Base-by-base conservation (phyloP, 2,888 invertebrate species). In the Sarcophaga subvicina region DNA sequence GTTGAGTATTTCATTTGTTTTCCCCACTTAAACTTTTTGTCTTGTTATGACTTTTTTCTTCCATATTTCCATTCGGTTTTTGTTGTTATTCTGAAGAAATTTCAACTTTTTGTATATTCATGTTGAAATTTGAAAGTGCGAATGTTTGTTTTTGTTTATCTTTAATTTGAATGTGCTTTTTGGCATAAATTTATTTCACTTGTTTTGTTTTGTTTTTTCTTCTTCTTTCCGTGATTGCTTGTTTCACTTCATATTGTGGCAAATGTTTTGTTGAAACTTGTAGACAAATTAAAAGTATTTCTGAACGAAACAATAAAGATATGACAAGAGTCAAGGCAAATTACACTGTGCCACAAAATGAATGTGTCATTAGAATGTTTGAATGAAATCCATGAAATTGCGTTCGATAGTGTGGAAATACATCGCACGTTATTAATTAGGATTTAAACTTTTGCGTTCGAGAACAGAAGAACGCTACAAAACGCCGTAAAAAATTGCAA, bases 41-140 rank as follows among this genome's bases (percentile, higher is more conserved):
- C 17, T 71, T 54, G 54, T 54, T 54, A 54, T 37, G 8, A 37
- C 37, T 8, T 8, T 37, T 37, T 37, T 37, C 6, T 0, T 27
- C 6, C 6, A 1, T 37, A 10, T 37, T 37, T 17, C 54, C 54
- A 17, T 54, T 54, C 54, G 12, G 54, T 14, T 54, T 54, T 54
- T 17, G 17, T 17, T 54, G 54, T 14, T 14, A 54, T 54, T 54
- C 10, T 37, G 8, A 8, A 8, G 37, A 37, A 37, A 17, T 12
- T 54, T 54, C 17, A 54, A 60, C 60, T 60, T 72, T 49, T 54
- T 54, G 54, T 54, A 54, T 54, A 54, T 54, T 54, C 54, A 54
- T 54, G 54, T 54, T 54, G 17, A 54, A 54, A 54, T 17, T 54
- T 54, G 4, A 54, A 54, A 54, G 54, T 54, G 17, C 17, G 54